These are phyloP conservation scores for Aproaerema taeniolella DNA, from an alignment of 2,888 invertebrate genomes.

Conservation along the genomic window DNA sequence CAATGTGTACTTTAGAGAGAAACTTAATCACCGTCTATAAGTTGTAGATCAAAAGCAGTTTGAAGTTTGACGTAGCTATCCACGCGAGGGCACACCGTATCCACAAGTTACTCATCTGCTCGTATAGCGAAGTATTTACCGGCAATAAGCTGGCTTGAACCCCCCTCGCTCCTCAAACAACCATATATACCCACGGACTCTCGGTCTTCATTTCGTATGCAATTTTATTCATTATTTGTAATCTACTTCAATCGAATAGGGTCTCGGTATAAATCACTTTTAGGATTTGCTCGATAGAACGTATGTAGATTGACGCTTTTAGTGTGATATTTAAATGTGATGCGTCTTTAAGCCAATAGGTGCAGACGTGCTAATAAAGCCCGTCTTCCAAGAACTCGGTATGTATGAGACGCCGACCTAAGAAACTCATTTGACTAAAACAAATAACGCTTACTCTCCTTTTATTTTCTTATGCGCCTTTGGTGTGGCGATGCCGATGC, in stretches of 20 bases:
- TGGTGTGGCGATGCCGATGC: slow-evolving; percentile 52
- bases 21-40: no score
- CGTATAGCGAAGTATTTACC: slow-evolving; percentile 47
- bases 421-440: slow-evolving; percentile 71
- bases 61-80: slow-evolving; percentile 29
- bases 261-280: slow-evolving; percentile 73
- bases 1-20: no score
- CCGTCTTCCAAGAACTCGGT: slow-evolving; percentile 44
- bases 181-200: slow-evolving; percentile 59
- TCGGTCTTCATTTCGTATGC: slow-evolving; percentile 73
- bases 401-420: slow-evolving; percentile 53
- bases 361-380: slow-evolving; percentile 61
- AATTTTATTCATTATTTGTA: slow-evolving; percentile 78
- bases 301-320: slow-evolving; percentile 74
- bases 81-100: no score
- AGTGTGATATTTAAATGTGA: slow-evolving; percentile 70
- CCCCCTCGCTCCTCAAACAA: slow-evolving; percentile 51
- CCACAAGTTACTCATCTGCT: slow-evolving; percentile 30
- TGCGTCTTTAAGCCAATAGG: slow-evolving; percentile 55
- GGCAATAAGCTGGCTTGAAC: slow-evolving; percentile 51
- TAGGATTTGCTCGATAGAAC: slow-evolving; percentile 66
- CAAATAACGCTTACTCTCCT: slow-evolving; percentile 59
- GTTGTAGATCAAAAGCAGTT: no score
- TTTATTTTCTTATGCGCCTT: slow-evolving; percentile 56
- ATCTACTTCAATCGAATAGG: slow-evolving; percentile 75